Base-by-base conservation (phyloP, 2,888 invertebrate genomes). In the Chrysina gloriosa region DNA sequence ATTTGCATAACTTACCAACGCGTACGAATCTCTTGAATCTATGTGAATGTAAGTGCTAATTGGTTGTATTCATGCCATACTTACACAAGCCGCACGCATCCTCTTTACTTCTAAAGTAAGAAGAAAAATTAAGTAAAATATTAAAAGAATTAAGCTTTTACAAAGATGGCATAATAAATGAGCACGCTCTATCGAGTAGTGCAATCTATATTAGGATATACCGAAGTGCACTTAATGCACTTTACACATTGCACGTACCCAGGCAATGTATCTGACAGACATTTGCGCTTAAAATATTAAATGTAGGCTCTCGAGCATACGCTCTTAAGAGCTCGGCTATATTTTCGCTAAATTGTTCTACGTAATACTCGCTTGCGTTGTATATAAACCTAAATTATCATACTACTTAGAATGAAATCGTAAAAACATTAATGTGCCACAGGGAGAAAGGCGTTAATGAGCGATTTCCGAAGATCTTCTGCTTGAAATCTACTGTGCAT, bases 231-330 rank as follows among this genome's bases (percentile, higher is more conserved):
- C 54, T 56, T 56, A 56, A 36, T 56, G 54, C 11, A 36, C 54
- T 56, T 34, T 56, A 56, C 36, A 34, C 54, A 56, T 31, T 31
- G 19, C 19, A 34, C 36, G 21, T 56, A n/a, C 54, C 34, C 36
- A 14, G 21, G 21, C 36, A 19, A 56, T 56, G 54, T 9, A 5
- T 11, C 29, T 52, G 52, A 52, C 54, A 54, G 36, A 56, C 54
- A 31, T 56, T 56, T 34, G 36, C 36, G 54, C 34, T 56, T 56
- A 56, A 56, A 19, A 56, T 56, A 56, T 56, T 56, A 56, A 56
- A 21, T 56, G 54, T 56, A 36, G 21, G 34, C 21, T 19, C 36
- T 36, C 54, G 21, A n/a, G 52, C 16, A 19, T 16, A 29, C 31
- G 52, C 31, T 52, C 52, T 29, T 52, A 29, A 52, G 52, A 29